Evolutionary conservation across 2,797 vertebrate genomes (phyloP).

Genomic region (Pangasius macronema): DNA sequence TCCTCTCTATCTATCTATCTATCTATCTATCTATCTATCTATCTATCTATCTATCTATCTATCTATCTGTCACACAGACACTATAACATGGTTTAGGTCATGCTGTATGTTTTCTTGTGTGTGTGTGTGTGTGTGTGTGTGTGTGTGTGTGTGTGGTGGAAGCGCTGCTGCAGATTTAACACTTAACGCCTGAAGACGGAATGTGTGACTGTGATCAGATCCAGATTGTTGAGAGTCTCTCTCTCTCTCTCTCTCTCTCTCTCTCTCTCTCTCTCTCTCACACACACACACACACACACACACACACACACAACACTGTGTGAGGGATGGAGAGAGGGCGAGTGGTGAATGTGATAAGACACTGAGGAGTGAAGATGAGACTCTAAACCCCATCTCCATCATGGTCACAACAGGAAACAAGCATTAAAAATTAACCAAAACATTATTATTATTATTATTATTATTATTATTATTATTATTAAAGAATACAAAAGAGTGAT

Average conservation of each 20-base stretch:
- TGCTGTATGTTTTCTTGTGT: too few relatives aligned
- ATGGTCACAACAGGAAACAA: slow-evolving; percentile 71
- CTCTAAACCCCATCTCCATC: background rate
- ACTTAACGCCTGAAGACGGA: slow-evolving; percentile 73
- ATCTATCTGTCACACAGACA: background rate
- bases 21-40: background rate
- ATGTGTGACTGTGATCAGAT: slow-evolving; percentile 89
- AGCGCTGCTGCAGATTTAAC: slow-evolving; percentile 69
- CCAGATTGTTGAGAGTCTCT: slow-evolving; percentile 66
- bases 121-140: background rate
- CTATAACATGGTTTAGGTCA: background rate
- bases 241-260: background rate
- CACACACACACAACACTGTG: background rate
- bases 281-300: slow-evolving; percentile 12
- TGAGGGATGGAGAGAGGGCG: slow-evolving; percentile 2
- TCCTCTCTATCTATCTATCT: background rate
- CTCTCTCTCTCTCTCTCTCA: too few relatives aligned
- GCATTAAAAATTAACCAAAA: background rate
- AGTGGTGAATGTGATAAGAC: slow-evolving; percentile 17
- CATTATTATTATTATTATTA: background rate
- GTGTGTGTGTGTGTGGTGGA: background rate
- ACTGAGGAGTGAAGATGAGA: slow-evolving; percentile 72
- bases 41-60: background rate
- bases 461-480: background rate
- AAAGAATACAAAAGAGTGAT: background rate